Evolutionary conservation across 1,140 invertebrate genomes (phyloP).

Genomic region (Neodiprion fabricii): DNA sequence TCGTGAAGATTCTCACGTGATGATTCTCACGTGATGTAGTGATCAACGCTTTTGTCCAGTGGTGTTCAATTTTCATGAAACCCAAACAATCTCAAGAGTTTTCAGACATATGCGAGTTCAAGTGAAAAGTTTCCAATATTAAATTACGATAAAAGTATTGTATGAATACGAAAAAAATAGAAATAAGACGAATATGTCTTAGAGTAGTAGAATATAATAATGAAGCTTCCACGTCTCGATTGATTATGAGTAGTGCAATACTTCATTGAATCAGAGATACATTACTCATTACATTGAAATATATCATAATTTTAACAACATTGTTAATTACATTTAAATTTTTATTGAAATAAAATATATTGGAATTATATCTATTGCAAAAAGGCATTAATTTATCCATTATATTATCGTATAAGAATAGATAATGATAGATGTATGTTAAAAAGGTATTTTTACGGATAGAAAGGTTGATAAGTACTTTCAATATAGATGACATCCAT

Average conservation of each 20-base stretch:
- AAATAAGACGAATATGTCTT: too few species aligned
- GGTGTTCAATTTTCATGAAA: neutral
- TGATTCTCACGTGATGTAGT: too few species aligned
- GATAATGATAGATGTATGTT: too few species aligned
- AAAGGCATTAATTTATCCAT: too few species aligned
- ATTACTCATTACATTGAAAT: neutral
- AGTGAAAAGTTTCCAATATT: neutral
- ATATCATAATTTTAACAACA: neutral
- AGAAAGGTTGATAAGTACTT: too few species aligned
- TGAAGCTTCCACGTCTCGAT: neutral
- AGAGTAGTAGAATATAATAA: neutral
- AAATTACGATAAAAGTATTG: too few species aligned
- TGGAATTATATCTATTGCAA: too few species aligned
- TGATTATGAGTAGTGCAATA: neutral
- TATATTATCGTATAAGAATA: too few species aligned
- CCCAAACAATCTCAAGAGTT: conserved; percentile 7
- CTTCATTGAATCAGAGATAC: neutral
- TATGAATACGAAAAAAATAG: too few species aligned
- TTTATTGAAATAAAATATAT: neutral
- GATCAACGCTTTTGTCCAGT: neutral
- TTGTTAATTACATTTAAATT: neutral
- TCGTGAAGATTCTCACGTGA: too few species aligned
- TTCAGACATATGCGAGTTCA: conserved; percentile 10
- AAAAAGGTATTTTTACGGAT: too few species aligned
- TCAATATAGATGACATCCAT: too few species aligned